These are phyloP conservation scores for Cepaea hortensis DNA, from an alignment of 2,888 invertebrate genomes.

Conservation along the genomic window DNA sequence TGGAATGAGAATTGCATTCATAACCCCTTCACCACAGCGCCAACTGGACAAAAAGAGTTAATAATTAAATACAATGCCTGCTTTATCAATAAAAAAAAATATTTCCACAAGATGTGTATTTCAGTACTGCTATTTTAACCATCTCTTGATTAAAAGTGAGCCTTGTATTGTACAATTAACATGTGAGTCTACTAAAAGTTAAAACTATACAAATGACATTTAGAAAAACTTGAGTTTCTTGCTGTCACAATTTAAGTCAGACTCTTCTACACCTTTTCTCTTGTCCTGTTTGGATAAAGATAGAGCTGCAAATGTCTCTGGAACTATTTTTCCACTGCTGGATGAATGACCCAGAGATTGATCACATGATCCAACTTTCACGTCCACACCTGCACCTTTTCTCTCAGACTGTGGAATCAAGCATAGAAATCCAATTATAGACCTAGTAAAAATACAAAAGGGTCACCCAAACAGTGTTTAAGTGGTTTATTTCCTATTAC, in stretches of 20 bases:
- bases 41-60: no score
- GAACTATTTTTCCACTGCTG: background rate
- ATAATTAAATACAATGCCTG: no score
- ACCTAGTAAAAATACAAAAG: no score
- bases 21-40: no score
- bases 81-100: no score
- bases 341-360: background rate
- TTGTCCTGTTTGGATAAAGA: background rate
- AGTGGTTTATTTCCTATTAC: no score
- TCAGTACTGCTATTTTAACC: no score
- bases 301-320: background rate
- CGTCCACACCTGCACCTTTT: background rate
- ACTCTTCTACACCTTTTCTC: background rate
- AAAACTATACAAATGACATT: background rate
- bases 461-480: no score
- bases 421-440: background rate
- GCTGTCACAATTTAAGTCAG: background rate
- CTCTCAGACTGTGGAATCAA: background rate
- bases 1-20: no score
- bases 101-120: no score
- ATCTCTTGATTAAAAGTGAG: no score
- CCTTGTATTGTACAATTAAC: no score
- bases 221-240: slow-evolving; percentile 7
- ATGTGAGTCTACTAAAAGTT: background rate
- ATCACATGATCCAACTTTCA: background rate